Percentiles rank a stretch among this genome's conserved stretches.
These are phyloP conservation scores for Atta texana DNA, from an alignment of 1,140 invertebrate genomes.

Conservation along the genomic window DNA sequence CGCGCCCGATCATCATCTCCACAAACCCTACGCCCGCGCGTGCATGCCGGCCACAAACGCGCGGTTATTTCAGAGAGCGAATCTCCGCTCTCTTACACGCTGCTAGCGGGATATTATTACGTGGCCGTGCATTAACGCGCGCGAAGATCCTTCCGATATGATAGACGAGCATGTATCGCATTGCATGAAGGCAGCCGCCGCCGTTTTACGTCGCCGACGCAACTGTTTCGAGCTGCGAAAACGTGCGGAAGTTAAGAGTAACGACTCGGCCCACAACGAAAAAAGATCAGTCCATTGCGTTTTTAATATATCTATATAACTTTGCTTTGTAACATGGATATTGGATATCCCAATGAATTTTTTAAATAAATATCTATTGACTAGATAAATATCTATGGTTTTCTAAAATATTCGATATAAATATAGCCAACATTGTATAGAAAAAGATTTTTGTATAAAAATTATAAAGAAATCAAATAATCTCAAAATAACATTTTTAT, in stretches of 20 bases:
- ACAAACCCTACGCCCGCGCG: slow-evolving; percentile 56
- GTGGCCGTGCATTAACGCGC: slow-evolving; percentile 47
- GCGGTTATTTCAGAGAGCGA: slow-evolving; percentile 78
- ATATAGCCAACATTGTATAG: background rate
- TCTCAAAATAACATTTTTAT: background rate
- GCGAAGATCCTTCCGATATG: slow-evolving; percentile 50
- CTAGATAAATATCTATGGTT: background rate
- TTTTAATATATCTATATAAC: background rate
- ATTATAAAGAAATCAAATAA: background rate
- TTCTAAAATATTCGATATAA: background rate
- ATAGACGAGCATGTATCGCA: slow-evolving; percentile 55
- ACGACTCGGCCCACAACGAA: slow-evolving; percentile 21
- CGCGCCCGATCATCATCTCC: slow-evolving; percentile 73
- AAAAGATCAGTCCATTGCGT: background rate
- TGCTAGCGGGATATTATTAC: slow-evolving; percentile 75
- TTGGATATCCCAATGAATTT: background rate
- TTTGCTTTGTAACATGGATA: background rate
- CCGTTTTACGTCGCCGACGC: slow-evolving; percentile 6
- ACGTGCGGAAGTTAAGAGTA: slow-evolving; percentile 28
- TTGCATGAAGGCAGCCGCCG: slow-evolving; percentile 18
- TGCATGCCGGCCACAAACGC: slow-evolving; percentile 66
- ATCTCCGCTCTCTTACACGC: slow-evolving; percentile 66
- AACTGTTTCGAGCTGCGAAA: slow-evolving; percentile 26
- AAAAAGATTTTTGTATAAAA: background rate
- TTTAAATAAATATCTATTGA: background rate